Percentiles rank a stretch among this genome's conserved stretches.
phyloP scores from a whole-genome alignment of 2,113 vertebrate species.

The Cathartes aura region DNA sequence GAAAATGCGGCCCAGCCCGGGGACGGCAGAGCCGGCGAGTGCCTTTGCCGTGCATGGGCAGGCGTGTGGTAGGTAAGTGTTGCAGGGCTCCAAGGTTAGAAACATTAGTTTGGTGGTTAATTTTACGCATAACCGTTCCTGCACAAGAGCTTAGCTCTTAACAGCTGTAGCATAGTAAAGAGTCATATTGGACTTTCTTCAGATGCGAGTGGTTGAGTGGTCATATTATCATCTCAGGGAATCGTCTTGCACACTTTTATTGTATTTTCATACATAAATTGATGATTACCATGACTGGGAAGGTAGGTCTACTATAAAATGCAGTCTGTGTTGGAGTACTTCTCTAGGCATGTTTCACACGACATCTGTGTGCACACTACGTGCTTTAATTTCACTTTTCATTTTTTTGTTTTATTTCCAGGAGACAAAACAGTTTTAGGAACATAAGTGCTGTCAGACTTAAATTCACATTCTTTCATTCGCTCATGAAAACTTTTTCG shows the following conservation, averaged over 20 bases:
- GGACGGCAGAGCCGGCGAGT: background rate
- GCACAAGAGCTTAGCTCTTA: background rate
- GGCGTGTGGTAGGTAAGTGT: background rate
- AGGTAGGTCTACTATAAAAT: background rate
- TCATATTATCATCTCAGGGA: background rate
- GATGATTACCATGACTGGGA: background rate
- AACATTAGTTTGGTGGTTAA: rapidly evolving
- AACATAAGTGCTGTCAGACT: background rate
- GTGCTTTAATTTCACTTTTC: background rate
- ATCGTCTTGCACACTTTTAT: rapidly evolving
- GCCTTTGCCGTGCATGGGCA: background rate
- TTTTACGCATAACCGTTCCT: rapidly evolving
- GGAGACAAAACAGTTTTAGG: background rate
- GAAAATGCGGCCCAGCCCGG: rapidly evolving
- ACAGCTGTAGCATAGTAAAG: background rate
- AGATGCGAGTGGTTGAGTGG: background rate
- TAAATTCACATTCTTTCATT: background rate
- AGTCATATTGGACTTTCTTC: rapidly evolving
- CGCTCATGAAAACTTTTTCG: rapidly evolving
- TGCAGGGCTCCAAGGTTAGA: rapidly evolving
- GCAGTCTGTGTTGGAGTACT: background rate
- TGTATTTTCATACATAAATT: background rate
- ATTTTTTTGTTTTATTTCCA: background rate
- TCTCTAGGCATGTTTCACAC: background rate
- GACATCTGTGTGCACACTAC: background rate